phyloP scores from a whole-genome alignment of 2,888 invertebrate species.

The Rambutsinella grinnellia region DNA sequence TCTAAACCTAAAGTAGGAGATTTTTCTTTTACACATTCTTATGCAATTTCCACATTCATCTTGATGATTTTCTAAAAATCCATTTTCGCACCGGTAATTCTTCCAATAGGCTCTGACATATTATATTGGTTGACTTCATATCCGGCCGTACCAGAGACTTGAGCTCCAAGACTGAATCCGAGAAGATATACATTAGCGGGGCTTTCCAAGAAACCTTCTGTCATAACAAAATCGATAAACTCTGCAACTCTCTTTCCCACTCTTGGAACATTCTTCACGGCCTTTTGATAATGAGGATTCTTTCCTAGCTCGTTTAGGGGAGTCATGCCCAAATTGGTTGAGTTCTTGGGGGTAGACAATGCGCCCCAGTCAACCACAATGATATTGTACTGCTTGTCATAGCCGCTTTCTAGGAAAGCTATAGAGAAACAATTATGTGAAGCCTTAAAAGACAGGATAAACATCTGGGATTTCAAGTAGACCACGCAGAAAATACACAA shows the following conservation, averaged over 20 bases:
- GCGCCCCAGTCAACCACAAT: conserved; percentile 56
- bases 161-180: conserved; percentile 51
- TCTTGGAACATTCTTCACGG: conserved; percentile 53
- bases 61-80: conserved; percentile 1
- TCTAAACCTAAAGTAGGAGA: conserved; percentile 44
- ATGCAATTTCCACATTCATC: conserved; percentile 8
- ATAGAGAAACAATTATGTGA: not conserved
- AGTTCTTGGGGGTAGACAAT: conserved; percentile 45
- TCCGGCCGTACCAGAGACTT: conserved; percentile 46
- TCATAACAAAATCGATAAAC: conserved; percentile 49
- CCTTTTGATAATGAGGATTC: conserved; percentile 50
- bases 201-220: conserved; percentile 32
- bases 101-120: conserved; percentile 33
- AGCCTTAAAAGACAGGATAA: not conserved
- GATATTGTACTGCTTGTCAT: conserved; percentile 36
- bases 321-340: conserved; percentile 18
- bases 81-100: conserved; percentile 44
- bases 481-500: too few relatives aligned
- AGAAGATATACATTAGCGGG: conserved; percentile 45
- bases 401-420: conserved; percentile 45
- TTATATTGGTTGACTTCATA: conserved; percentile 35
- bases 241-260: conserved; percentile 49
- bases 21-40: not conserved
- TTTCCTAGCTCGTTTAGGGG: conserved; percentile 40
- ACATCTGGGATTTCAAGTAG: too few relatives aligned